Evolutionary conservation across 2,113 vertebrate species (phyloP).

Genomic region (Chionodraco myersi): DNA sequence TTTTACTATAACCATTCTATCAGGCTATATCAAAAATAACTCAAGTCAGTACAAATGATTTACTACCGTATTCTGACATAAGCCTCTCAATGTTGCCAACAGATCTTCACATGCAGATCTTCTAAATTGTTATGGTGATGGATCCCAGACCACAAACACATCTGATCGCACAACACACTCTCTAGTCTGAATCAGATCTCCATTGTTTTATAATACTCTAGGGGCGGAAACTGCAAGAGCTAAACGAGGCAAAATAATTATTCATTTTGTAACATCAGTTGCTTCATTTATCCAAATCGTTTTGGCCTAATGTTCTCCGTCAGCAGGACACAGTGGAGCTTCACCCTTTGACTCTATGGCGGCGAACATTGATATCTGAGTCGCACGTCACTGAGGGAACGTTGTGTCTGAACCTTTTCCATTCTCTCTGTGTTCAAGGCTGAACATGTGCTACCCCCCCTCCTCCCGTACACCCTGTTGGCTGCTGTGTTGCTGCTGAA

Average conservation of each 20-base stretch:
- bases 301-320: not conserved
- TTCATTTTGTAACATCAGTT: not conserved
- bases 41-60: not conserved
- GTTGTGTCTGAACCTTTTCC: slow-evolving; percentile 78
- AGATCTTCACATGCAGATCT: not conserved
- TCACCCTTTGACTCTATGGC: slow-evolving; percentile 58
- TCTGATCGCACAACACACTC: not conserved
- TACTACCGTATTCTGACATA: not conserved
- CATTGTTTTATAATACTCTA: not conserved
- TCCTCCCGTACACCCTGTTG: not conserved
- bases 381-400: slow-evolving; percentile 67
- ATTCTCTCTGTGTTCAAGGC: slow-evolving; percentile 70
- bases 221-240: not conserved
- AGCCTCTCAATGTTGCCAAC: not conserved
- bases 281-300: not conserved
- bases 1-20: no score
- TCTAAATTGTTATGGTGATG: slow-evolving; percentile 9
- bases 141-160: not conserved
- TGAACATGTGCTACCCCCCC: slow-evolving; percentile 17
- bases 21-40: not conserved
- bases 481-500: not conserved
- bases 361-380: slow-evolving; percentile 70
- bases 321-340: slow-evolving; percentile 2
- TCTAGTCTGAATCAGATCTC: not conserved
- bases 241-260: not conserved